Evolutionary conservation across 2,797 vertebrate genomes (phyloP).

Genomic region (Hypotaenidia okinawae): DNA sequence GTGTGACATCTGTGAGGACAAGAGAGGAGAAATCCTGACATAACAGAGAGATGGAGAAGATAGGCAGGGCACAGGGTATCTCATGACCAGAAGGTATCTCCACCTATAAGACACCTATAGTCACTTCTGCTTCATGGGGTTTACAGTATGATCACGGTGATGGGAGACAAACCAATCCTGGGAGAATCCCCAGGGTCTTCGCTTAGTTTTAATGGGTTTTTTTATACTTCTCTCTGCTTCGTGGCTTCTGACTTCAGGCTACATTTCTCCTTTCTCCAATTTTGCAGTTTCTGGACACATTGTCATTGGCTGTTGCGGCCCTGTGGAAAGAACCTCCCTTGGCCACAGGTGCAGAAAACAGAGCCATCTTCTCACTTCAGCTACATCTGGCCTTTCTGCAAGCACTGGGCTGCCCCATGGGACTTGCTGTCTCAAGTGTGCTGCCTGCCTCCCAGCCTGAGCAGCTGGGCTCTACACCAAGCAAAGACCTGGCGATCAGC

Average conservation of each 20-base stretch:
- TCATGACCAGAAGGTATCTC: not conserved
- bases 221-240: not conserved
- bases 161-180: not conserved
- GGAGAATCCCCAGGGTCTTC: not conserved
- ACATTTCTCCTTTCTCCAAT: not conserved
- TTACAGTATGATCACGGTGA: not conserved
- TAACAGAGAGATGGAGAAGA: not conserved
- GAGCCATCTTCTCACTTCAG: not conserved
- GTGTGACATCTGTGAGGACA: not conserved
- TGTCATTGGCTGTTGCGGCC: not conserved
- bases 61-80: not conserved
- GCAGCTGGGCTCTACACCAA: not conserved
- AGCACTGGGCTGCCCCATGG: rapidly evolving
- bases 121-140: not conserved
- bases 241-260: not conserved
- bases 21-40: not conserved
- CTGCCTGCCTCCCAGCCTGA: not conserved
- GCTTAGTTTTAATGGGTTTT: not conserved
- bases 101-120: rapidly evolving
- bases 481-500: rapidly evolving
- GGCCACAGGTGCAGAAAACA: not conserved
- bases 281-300: not conserved
- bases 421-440: not conserved
- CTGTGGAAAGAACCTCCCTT: not conserved
- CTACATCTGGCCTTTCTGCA: not conserved